These are phyloP conservation scores for Oxyura jamaicensis DNA, from an alignment of 2,113 vertebrate species.

Conservation along the genomic window DNA sequence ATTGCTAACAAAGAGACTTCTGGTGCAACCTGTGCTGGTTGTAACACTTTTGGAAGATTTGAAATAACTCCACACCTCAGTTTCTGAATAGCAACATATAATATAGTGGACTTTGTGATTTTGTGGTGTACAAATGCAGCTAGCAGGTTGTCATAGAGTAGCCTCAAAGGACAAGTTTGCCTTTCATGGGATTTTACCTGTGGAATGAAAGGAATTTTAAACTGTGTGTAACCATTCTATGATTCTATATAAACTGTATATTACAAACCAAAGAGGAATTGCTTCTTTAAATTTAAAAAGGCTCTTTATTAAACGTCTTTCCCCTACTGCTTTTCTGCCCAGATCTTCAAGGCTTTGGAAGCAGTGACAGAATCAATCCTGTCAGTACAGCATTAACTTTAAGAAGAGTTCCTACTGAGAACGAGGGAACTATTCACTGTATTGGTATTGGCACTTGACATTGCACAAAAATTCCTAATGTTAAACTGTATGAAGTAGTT, in stretches of 20 bases:
- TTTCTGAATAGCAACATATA: background rate
- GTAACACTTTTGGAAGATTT: background rate
- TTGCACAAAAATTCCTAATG: constrained; percentile 42
- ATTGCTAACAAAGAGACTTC: background rate
- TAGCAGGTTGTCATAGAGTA: background rate
- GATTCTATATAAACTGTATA: background rate
- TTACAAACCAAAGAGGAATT: background rate
- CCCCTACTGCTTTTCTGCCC: background rate
- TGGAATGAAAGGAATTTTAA: background rate
- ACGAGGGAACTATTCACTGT: background rate
- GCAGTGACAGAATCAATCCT: background rate
- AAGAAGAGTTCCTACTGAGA: background rate
- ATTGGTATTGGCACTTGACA: constrained; percentile 38
- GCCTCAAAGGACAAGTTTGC: background rate
- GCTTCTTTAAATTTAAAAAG: background rate
- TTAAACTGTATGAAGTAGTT: constrained; percentile 41
- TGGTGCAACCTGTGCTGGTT: background rate
- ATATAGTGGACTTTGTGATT: background rate
- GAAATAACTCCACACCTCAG: background rate
- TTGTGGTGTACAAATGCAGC: background rate
- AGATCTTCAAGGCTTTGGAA: background rate
- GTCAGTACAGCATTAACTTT: background rate
- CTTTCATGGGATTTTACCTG: background rate
- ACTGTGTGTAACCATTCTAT: background rate
- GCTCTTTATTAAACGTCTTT: background rate